Percentiles rank a stretch among this genome's conserved stretches.
Conservation (phyloP, 2,113 vertebrate species). For the Daboia siamensis region DNA sequence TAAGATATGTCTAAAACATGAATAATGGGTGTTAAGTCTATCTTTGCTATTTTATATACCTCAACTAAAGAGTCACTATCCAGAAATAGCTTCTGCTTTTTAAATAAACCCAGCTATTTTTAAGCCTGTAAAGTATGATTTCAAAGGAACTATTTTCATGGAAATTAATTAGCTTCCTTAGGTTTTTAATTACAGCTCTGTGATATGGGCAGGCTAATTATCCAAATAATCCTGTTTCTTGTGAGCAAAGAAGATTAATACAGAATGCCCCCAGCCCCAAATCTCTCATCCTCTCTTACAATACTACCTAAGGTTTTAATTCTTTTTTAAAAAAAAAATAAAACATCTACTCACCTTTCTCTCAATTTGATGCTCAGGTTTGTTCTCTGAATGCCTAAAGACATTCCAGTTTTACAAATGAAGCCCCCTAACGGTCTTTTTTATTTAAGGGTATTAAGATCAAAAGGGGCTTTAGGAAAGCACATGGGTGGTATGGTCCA, state of each 20-base stretch:
- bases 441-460: background rate
- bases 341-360: background rate
- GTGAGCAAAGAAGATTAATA: constrained; percentile 35
- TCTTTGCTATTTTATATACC: constrained; percentile 47
- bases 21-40: background rate
- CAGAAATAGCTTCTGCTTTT: constrained; percentile 62
- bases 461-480: background rate
- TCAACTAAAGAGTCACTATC: constrained; percentile 51
- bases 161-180: constrained; percentile 73
- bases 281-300: background rate
- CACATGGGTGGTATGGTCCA: background rate
- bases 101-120: constrained; percentile 52
- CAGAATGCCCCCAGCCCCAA: constrained; percentile 26
- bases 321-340: background rate
- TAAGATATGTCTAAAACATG: constrained; percentile 11
- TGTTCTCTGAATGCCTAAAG: background rate
- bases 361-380: background rate
- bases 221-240: constrained; percentile 61
- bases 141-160: constrained; percentile 63
- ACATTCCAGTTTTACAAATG: background rate
- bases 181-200: constrained; percentile 67
- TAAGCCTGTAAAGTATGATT: constrained; percentile 62
- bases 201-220: constrained; percentile 64
- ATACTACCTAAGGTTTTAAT: background rate
- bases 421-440: background rate